Percentiles rank a stretch among this genome's conserved stretches.
Evolutionary conservation across 2,797 vertebrate genomes (phyloP).

Genomic region (Glossophaga mutica): DNA sequence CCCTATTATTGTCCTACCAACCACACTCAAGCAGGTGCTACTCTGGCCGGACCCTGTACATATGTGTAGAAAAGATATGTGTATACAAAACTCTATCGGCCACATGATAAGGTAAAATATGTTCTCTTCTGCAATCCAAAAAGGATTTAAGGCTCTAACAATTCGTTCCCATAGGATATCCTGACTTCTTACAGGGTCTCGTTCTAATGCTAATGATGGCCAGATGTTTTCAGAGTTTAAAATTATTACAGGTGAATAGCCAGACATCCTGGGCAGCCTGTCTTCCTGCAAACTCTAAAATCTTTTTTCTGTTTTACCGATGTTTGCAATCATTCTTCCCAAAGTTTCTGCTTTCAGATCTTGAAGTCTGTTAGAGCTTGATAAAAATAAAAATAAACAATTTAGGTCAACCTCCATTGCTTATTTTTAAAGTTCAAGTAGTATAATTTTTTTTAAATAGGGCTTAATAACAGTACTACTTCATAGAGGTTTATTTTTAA

Average conservation of each 20-base stretch:
- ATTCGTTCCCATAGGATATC: conserved; percentile 2
- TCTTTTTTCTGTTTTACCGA: neutral
- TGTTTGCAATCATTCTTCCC: neutral
- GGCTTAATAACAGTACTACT: too few species aligned
- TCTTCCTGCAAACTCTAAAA: neutral
- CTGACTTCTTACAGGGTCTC: neutral
- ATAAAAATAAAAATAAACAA: neutral
- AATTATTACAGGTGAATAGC: neutral
- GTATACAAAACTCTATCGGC: neutral
- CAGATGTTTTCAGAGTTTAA: conserved; percentile 27
- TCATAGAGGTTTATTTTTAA: too few species aligned
- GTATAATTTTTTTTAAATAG: neutral
- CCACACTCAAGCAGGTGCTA: too few species aligned
- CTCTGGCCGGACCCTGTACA: too few species aligned
- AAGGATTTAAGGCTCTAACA: neutral
- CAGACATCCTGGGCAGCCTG: neutral
- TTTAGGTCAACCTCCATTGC: neutral
- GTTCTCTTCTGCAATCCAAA: neutral
- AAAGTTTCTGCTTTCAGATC: neutral
- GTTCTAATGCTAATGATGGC: neutral
- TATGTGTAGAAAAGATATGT: neutral
- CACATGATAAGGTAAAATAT: neutral
- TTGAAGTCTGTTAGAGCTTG: conserved; percentile 1
- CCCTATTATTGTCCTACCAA: too few species aligned
- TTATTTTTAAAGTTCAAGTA: neutral